Conservation (phyloP, 2,888 invertebrate species). For the Nemoura dubitans region DNA sequence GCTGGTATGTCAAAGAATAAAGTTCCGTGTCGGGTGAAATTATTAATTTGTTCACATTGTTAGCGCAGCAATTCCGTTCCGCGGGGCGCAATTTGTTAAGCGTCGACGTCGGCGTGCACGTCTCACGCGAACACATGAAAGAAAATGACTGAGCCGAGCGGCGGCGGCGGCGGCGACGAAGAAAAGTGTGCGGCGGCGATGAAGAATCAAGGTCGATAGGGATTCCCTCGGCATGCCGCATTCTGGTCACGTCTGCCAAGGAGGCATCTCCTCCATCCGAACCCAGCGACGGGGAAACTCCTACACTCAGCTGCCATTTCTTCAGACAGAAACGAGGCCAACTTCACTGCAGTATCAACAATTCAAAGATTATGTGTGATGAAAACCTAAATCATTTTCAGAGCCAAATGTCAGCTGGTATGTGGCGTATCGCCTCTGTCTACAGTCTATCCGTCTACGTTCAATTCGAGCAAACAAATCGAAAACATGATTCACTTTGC, state of each 20-base stretch:
- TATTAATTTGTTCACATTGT: background rate
- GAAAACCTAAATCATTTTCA: background rate
- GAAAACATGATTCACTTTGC: slow-evolving; percentile 20
- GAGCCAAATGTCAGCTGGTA: background rate
- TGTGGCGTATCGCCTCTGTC: background rate
- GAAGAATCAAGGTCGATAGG: slow-evolving; percentile 36
- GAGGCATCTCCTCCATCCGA: slow-evolving; percentile 26
- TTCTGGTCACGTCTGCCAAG: slow-evolving; percentile 29
- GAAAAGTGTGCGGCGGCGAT: slow-evolving; percentile 24
- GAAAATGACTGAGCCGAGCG: background rate
- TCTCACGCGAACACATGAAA: background rate
- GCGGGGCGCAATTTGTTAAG: background rate
- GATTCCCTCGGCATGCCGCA: slow-evolving; percentile 25
- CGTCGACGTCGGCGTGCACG: background rate
- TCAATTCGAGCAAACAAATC: slow-evolving; percentile 26
- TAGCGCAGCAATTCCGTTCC: background rate
- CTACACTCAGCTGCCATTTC: background rate
- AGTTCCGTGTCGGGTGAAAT: background rate
- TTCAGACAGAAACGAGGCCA: slow-evolving; percentile 38
- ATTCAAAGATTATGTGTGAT: slow-evolving; percentile 16
- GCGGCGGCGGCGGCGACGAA: background rate
- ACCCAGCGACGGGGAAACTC: background rate
- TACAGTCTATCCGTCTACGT: slow-evolving; percentile 5
- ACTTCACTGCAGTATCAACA: slow-evolving; percentile 38
- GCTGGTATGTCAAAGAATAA: background rate